These are phyloP conservation scores for Agonopterix subpropinquella DNA, from an alignment of 2,888 invertebrate genomes.

Conservation along the genomic window DNA sequence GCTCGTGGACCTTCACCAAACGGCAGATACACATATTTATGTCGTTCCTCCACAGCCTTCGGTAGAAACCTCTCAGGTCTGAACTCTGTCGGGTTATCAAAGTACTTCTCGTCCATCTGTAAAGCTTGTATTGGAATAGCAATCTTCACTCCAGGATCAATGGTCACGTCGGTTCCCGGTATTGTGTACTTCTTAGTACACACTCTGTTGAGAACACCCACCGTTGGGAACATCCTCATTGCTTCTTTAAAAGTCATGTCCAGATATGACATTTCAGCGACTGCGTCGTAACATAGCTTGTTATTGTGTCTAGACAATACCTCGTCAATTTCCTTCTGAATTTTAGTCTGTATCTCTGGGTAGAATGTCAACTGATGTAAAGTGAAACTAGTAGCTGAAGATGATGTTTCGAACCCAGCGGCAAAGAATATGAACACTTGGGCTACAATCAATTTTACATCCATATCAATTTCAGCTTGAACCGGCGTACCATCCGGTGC, in stretches of 20 bases:
- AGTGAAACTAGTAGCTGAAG: slow-evolving; percentile 37
- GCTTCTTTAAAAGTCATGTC: slow-evolving; percentile 32
- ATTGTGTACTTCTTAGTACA: slow-evolving; percentile 20
- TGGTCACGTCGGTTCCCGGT: slow-evolving; percentile 20
- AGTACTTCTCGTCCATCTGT: slow-evolving; percentile 26
- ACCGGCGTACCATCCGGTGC: slow-evolving; percentile 23
- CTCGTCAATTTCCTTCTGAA: slow-evolving; percentile 36
- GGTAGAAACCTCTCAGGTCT: slow-evolving; percentile 24
- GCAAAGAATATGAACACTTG: slow-evolving; percentile 15
- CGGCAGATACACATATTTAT: slow-evolving; percentile 20
- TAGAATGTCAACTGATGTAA: slow-evolving; percentile 39
- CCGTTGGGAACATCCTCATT: slow-evolving; percentile 22
- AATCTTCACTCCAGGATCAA: slow-evolving; percentile 21
- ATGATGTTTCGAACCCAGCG: slow-evolving; percentile 35
- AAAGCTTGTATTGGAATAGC: slow-evolving; percentile 24
- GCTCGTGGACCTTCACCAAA: slow-evolving; percentile 27
- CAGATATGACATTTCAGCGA: slow-evolving; percentile 31
- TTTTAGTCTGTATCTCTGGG: slow-evolving; percentile 33
- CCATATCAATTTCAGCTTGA: slow-evolving; percentile 22
- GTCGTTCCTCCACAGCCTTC: slow-evolving; percentile 9
- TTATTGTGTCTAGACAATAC: slow-evolving; percentile 23
- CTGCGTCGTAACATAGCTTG: slow-evolving; percentile 28
- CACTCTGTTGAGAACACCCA: slow-evolving; percentile 18
- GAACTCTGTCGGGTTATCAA: slow-evolving; percentile 23
- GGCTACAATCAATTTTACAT: slow-evolving; percentile 9